These are phyloP conservation scores for Halichoerus grypus DNA, from an alignment of 2,113 vertebrate genomes.

Conservation along the genomic window DNA sequence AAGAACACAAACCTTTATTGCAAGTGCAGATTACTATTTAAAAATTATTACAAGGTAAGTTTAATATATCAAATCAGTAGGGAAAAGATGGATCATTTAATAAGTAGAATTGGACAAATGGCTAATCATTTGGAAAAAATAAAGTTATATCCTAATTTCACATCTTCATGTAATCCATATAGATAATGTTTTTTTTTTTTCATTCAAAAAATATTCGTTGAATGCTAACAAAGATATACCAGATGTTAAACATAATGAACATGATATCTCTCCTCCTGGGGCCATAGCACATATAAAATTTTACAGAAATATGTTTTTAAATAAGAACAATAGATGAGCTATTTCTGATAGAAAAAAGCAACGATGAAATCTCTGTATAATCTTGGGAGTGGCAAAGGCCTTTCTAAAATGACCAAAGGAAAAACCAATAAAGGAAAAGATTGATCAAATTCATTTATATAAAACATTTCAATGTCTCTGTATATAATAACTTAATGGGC, in stretches of 20 bases:
- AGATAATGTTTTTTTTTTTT: not conserved
- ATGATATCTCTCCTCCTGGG: not conserved
- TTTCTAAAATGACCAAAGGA: not conserved
- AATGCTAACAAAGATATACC: not conserved
- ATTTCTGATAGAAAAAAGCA: not conserved
- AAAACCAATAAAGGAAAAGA: not conserved
- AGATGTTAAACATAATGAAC: not conserved
- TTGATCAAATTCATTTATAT: not conserved
- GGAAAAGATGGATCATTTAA: constrained; percentile 13
- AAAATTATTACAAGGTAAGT: not conserved
- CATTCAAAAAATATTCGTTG: not conserved
- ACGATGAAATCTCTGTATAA: not conserved
- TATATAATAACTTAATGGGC: not conserved
- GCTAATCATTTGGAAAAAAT: not conserved
- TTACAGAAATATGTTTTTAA: not conserved
- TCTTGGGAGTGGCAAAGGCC: not conserved
- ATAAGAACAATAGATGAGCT: not conserved
- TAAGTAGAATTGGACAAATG: not conserved
- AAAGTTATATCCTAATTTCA: not conserved
- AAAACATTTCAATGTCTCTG: not conserved
- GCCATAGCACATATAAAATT: not conserved
- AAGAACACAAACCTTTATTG: not conserved
- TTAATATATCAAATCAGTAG: not conserved
- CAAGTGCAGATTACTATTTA: not conserved
- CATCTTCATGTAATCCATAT: not conserved